Conservation (phyloP, 2,113 vertebrate species). For the Anas platyrhynchos region DNA sequence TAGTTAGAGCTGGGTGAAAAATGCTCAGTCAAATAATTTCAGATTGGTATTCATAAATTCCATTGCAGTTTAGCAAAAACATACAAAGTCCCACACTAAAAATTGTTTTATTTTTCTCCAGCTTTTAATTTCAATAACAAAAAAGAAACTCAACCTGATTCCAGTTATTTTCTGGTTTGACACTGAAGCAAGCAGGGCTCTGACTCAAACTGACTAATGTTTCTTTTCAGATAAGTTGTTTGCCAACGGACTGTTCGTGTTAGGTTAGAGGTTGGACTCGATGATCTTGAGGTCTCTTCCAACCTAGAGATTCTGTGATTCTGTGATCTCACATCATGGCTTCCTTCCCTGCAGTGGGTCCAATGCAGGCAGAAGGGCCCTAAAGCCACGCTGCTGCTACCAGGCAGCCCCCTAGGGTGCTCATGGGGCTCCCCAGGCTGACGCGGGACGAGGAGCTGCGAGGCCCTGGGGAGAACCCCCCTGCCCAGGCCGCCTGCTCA, state of each 20-base stretch:
- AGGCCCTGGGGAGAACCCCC: no score
- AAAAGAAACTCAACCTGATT: no score
- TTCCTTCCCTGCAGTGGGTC: neutral
- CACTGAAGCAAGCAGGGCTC: neutral
- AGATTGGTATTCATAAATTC: neutral
- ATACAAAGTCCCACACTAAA: neutral
- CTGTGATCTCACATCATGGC: neutral
- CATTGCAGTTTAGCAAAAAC: neutral
- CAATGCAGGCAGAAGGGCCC: neutral
- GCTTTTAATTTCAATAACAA: neutral
- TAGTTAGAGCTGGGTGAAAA: neutral
- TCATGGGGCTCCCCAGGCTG: no score
- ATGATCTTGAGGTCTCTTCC: no score
- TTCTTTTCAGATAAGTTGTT: neutral
- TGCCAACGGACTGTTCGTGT: neutral
- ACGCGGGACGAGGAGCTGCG: no score
- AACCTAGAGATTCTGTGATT: no score
- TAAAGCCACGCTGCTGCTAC: neutral
- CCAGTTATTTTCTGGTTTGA: no score
- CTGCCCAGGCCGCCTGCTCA: no score
- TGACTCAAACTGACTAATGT: neutral
- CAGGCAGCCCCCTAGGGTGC: no score
- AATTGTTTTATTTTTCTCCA: neutral
- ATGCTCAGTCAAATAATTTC: neutral
- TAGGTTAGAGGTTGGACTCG: no score